These are phyloP conservation scores for Neolamprologus hecqui DNA, from an alignment of 2,113 vertebrate genomes.

Conservation along the genomic window DNA sequence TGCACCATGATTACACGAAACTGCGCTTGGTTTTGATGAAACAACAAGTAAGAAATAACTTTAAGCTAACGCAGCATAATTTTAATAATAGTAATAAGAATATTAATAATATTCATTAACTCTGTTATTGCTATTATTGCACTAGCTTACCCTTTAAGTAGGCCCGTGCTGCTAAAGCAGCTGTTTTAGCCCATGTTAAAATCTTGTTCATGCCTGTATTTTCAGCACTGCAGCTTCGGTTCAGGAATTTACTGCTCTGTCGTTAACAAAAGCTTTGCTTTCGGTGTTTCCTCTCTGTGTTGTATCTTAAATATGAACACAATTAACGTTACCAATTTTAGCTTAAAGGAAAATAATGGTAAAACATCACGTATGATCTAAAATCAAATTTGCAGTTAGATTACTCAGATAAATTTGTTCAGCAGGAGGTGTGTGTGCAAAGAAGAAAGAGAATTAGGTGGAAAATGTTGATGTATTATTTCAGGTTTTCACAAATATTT, in stretches of 20 bases:
- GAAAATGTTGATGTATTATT: not conserved
- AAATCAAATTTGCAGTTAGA: not conserved
- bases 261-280: not conserved
- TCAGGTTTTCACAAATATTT: not conserved
- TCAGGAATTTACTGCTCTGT: not conserved
- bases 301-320: not conserved
- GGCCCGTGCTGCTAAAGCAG: not conserved
- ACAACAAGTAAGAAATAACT: not conserved
- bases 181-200: not conserved
- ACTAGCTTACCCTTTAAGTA: not conserved
- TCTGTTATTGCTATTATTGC: not conserved
- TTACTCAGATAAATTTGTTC: not conserved
- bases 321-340: not conserved
- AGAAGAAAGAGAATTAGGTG: not conserved
- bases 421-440: not conserved
- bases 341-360: not conserved
- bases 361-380: not conserved
- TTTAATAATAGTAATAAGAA: not conserved
- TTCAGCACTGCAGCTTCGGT: not conserved
- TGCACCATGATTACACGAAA: not conserved
- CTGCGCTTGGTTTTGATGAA: not conserved
- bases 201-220: not conserved
- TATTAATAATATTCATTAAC: not conserved
- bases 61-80: not conserved
- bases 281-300: not conserved